phyloP scores from a whole-genome alignment of 1,140 invertebrate species.

The Uloborus diversus region DNA sequence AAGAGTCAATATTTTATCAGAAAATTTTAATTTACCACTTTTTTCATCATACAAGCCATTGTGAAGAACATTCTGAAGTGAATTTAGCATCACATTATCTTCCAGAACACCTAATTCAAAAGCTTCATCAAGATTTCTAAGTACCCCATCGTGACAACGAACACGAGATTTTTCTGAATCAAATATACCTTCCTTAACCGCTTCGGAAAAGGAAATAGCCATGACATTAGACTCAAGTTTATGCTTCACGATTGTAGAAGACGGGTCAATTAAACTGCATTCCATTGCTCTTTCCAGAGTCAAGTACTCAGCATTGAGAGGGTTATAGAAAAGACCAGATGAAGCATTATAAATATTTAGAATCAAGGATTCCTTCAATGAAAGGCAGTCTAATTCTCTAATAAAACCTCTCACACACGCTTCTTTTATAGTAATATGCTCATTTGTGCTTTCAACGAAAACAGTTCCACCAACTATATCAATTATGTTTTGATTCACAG shows the following conservation, averaged over 20 bases:
- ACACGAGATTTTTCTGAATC: conserved; percentile 77
- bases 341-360: conserved; percentile 83
- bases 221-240: conserved; percentile 78
- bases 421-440: conserved; percentile 82
- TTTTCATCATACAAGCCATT: conserved; percentile 84
- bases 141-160: conserved; percentile 76
- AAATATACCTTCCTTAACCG: conserved; percentile 80
- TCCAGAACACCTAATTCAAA: conserved; percentile 81
- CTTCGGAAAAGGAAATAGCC: conserved; percentile 75
- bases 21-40: conserved; percentile 84
- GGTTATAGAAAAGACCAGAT: conserved; percentile 81
- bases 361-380: conserved; percentile 82
- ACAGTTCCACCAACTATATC: conserved; percentile 76
- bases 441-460: conserved; percentile 71
- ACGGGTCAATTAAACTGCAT: conserved; percentile 78
- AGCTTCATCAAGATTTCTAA: conserved; percentile 80
- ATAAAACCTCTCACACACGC: conserved; percentile 85
- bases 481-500: conserved; percentile 80
- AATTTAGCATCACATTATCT: conserved; percentile 83
- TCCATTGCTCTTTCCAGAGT: conserved; percentile 79
- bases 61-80: conserved; percentile 84
- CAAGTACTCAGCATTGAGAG: conserved; percentile 77
- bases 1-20: conserved; percentile 78
- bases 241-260: conserved; percentile 85
- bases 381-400: conserved; percentile 81